Evolutionary conservation across 1,140 invertebrate species (phyloP), one percentile per base, ranked within the genome.

Genomic region (Gonatopus flavifemur): DNA sequence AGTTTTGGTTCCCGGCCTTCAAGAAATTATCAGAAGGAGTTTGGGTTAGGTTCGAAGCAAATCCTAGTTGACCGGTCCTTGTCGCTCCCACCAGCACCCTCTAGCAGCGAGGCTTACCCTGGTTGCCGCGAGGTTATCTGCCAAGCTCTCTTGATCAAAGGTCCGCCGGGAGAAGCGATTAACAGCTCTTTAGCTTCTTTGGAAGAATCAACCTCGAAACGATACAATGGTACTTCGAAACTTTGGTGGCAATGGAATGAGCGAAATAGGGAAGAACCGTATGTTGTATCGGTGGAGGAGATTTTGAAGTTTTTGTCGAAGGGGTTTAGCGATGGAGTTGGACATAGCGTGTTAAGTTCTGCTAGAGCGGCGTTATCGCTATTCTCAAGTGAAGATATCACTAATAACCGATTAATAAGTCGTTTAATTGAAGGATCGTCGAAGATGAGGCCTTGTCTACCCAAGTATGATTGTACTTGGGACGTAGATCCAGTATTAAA

Each of bases 391-490:
- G 12, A 6, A 28, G 25, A 28, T 28, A 28, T 28, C 25, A 12
- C 25, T 7, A 28, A 28, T 12, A 28, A 28, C 12, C 6, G 6
- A 6, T 28, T 28, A 28, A 28, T 28, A 6, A 12, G 6, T 6
- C 6, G 25, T 7, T 28, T 28, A 7, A 28, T 28, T 28, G 12
- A 28, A 12, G 25, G 25, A 28, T 6, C 25, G 25, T 28, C 6
- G 6, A 28, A 28, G 25, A 42, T 28, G 25, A 6, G 25, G 6
- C 25, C 25, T 28, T 7, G 25, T 12, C 12, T 28, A 24, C 62
- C 62, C 8, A 51, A 50, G 30, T 64, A 64, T 40, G 20, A 49
- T 19, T 6, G 18, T 7, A 57, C 48, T 2, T 62, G 59, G 62
- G 53, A 64, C 32, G 16, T 18, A 6, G 33, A 36, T 15, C 33